phyloP scores from a whole-genome alignment of 2,888 invertebrate genomes.

The Allygus modestus region DNA sequence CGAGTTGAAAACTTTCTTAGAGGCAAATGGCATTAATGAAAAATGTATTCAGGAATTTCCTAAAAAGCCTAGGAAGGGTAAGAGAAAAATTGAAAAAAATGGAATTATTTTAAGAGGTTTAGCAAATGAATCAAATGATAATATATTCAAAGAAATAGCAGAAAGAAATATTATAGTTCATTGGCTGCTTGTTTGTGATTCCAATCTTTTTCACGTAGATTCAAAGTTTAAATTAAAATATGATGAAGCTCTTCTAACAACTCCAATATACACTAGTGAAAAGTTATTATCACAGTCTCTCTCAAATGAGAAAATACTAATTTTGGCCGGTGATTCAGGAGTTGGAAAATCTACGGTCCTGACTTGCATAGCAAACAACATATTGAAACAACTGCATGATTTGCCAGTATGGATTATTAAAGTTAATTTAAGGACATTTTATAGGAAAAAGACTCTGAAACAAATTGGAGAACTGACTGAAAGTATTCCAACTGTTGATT shows the following conservation, averaged over 20 bases:
- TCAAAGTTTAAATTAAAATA: too few relatives aligned
- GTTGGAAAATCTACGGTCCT: conserved; percentile 10
- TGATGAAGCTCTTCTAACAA: too few relatives aligned
- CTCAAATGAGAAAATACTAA: not conserved
- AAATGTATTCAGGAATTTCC: not conserved
- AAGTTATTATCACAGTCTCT: not conserved
- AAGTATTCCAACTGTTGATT: not conserved
- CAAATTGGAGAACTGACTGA: not conserved
- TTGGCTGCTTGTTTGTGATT: not conserved
- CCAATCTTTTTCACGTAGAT: not conserved
- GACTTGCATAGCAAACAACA: not conserved
- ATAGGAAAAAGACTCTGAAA: not conserved
- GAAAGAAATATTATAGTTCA: not conserved
- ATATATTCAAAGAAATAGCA: not conserved
- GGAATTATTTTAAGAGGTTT: not conserved
- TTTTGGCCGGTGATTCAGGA: conserved; percentile 1
- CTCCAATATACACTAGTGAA: not conserved
- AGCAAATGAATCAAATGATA: not conserved
- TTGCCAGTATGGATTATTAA: not conserved
- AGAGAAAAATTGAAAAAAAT: too few relatives aligned
- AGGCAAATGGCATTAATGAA: too few relatives aligned
- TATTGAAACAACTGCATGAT: not conserved
- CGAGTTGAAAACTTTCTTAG: too few relatives aligned
- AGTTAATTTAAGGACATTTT: conserved; percentile 15
- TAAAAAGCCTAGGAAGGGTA: not conserved